Percentiles rank a stretch among this genome's conserved stretches.
These are phyloP conservation scores for Ispidina picta DNA, from an alignment of 2,797 vertebrate genomes.

Conservation along the genomic window DNA sequence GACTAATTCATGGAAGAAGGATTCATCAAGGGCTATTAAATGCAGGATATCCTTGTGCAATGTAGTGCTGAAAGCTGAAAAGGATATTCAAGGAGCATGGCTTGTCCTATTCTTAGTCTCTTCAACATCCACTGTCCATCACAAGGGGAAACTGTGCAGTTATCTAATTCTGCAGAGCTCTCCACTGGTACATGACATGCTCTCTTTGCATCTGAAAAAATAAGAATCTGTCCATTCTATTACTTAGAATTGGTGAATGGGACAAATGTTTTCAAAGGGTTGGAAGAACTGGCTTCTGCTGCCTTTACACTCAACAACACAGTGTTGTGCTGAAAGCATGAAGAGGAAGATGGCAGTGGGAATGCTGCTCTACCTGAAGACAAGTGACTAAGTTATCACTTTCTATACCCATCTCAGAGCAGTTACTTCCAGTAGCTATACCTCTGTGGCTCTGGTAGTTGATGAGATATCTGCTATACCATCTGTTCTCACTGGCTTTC, in stretches of 20 bases:
- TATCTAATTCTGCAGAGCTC: neutral
- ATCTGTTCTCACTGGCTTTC: neutral
- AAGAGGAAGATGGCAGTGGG: neutral
- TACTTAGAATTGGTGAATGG: neutral
- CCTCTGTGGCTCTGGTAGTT: neutral
- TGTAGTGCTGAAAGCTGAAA: neutral
- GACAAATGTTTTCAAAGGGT: neutral
- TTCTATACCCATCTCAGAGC: accelerated
- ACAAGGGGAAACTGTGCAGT: neutral
- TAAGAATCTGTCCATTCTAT: neutral
- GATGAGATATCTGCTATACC: neutral
- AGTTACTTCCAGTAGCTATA: neutral
- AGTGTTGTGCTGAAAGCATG: neutral
- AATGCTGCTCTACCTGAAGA: neutral
- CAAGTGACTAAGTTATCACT: accelerated
- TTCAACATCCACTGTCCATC: neutral
- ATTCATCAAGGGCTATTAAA: neutral
- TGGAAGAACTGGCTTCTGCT: neutral
- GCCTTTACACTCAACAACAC: neutral
- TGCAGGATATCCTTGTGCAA: neutral
- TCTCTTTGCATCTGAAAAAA: neutral
- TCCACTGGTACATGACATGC: neutral
- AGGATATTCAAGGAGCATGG: neutral
- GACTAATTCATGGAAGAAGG: conserved; percentile 2
- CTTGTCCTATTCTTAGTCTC: neutral